These are phyloP conservation scores for Dicycla oo DNA, from an alignment of 2,888 invertebrate genomes.

Conservation along the genomic window DNA sequence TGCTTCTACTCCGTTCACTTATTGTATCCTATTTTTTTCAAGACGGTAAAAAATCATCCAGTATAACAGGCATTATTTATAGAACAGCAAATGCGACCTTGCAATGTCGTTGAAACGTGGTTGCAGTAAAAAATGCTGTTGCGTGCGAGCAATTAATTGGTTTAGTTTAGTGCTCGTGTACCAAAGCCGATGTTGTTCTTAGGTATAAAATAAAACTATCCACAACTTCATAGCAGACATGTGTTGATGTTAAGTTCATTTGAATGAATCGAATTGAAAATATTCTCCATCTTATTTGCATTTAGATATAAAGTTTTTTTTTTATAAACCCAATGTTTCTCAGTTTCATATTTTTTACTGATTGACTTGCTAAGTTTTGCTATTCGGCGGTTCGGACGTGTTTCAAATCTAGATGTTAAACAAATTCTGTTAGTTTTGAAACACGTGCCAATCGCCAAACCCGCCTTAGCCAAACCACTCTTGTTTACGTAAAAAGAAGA, in stretches of 20 bases:
- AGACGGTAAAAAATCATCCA: no score
- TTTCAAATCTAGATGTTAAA: not conserved
- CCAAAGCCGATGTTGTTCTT: not conserved
- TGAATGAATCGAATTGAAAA: constrained; percentile 20
- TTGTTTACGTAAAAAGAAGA: not conserved
- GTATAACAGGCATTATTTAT: not conserved
- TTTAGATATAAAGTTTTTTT: constrained; percentile 11
- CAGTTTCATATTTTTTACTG: not conserved
- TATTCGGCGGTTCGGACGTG: constrained; percentile 4
- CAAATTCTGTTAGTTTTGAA: not conserved
- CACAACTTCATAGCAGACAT: not conserved
- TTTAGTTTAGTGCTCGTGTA: constrained; percentile 13
- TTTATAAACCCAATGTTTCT: not conserved
- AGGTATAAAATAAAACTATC: not conserved
- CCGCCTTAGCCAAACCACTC: not conserved
- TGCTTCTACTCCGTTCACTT: no score
- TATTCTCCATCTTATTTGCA: constrained; percentile 4
- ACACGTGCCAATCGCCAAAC: not conserved
- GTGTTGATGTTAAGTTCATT: not conserved
- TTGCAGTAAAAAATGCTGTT: constrained; percentile 10
- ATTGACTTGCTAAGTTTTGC: constrained; percentile 7
- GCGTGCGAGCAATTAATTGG: constrained; percentile 6
- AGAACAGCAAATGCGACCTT: constrained; percentile 11
- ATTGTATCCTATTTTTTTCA: no score
- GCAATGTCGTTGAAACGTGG: constrained; percentile 21